Evolutionary conservation across 2,888 invertebrate species (phyloP).

Genomic region (Apamea anceps): DNA sequence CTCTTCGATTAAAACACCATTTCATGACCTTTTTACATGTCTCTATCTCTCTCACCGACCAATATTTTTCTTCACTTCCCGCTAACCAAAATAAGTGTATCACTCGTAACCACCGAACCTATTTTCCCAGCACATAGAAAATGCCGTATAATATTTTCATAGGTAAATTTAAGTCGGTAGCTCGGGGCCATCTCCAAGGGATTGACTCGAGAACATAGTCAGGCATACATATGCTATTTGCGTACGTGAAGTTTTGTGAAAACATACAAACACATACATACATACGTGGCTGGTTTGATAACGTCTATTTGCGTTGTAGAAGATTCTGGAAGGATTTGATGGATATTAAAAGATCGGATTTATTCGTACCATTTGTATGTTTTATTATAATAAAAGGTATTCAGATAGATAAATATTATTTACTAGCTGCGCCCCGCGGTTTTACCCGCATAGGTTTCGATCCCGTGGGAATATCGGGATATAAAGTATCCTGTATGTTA

Average conservation of each 20-base stretch:
- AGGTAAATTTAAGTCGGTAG: conserved; percentile 77
- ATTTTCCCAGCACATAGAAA: conserved; percentile 41
- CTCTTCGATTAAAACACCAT: too few relatives aligned
- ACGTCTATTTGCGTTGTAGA: conserved; percentile 19
- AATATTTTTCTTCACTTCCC: neutral
- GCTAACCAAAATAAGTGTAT: conserved; percentile 2
- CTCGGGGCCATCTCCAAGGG: conserved; percentile 76
- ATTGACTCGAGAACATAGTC: conserved; percentile 69
- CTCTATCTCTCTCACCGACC: too few relatives aligned
- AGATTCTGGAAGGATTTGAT: conserved; percentile 12
- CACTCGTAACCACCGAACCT: conserved; percentile 35
- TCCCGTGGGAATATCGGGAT: too few relatives aligned
- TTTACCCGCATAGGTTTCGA: too few relatives aligned
- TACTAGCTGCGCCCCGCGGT: too few relatives aligned
- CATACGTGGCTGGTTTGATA: conserved; percentile 40
- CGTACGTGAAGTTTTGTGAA: conserved; percentile 75
- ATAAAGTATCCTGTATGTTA: too few relatives aligned
- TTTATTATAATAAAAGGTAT: neutral
- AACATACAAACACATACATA: conserved; percentile 50
- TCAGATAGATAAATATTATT: neutral
- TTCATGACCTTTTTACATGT: too few relatives aligned
- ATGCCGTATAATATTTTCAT: conserved; percentile 76
- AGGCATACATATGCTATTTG: conserved; percentile 75
- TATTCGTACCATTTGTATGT: neutral
- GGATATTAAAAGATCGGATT: neutral